phyloP scores from a whole-genome alignment of 2,113 vertebrate species.

The Parotia lawesii region DNA sequence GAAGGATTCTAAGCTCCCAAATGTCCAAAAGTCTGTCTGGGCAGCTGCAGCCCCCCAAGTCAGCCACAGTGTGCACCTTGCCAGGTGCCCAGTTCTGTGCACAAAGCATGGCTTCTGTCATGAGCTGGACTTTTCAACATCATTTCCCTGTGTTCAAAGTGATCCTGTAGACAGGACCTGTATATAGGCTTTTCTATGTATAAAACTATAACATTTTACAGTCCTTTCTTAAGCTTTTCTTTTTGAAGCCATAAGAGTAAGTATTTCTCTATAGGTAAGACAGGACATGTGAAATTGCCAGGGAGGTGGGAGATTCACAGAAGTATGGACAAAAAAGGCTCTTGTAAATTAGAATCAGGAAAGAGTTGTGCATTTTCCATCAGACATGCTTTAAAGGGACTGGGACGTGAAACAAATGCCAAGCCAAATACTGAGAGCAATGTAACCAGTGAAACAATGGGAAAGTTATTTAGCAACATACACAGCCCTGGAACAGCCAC shows the following conservation, averaged over 20 bases:
- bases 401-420: background rate
- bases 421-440: slow-evolving; percentile 45
- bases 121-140: background rate
- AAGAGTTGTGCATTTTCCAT: background rate
- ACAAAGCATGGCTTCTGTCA: background rate
- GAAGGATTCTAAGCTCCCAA: background rate
- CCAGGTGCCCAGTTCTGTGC: background rate
- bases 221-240: background rate
- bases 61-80: background rate
- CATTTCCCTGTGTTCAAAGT: background rate
- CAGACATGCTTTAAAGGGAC: background rate
- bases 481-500: background rate
- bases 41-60: background rate
- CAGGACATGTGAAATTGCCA: background rate
- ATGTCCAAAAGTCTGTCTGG: background rate
- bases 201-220: background rate
- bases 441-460: slow-evolving; percentile 37
- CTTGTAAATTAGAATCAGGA: background rate
- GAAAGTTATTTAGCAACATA: slow-evolving; percentile 54
- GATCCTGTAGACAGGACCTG: background rate
- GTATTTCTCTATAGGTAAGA: background rate
- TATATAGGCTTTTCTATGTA: background rate
- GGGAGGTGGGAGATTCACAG: background rate
- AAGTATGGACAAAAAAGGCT: background rate
- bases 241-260: background rate